These are phyloP conservation scores for Osmerus eperlanus DNA, from an alignment of 2,113 vertebrate species.

Conservation along the genomic window DNA sequence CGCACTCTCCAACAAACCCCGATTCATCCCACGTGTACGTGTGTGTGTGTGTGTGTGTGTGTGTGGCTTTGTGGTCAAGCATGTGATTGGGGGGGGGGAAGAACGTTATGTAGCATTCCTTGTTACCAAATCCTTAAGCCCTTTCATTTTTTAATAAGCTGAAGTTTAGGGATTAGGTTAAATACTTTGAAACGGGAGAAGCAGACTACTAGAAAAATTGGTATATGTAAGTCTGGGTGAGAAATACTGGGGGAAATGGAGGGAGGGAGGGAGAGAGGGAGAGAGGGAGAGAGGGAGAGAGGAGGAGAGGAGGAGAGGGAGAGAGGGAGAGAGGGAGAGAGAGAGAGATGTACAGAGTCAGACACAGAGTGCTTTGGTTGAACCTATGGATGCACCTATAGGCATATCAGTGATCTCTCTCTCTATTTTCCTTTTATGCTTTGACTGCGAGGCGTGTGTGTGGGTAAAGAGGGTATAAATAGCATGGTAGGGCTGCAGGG, in stretches of 20 bases:
- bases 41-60: background rate
- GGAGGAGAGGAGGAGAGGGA: too few relatives aligned
- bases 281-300: background rate
- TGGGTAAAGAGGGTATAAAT: constrained; percentile 14
- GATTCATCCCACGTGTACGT: background rate
- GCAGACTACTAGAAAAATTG: constrained; percentile 10
- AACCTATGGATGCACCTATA: background rate
- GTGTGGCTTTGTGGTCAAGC: background rate
- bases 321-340: background rate
- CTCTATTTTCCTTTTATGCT: background rate
- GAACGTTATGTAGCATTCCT: constrained; percentile 57
- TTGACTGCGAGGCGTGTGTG: constrained; percentile 4
- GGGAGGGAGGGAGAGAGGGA: background rate
- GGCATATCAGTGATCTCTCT: background rate
- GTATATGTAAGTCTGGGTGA: too few relatives aligned
- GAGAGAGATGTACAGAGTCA: background rate
- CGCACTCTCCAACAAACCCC: background rate
- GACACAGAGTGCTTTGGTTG: background rate
- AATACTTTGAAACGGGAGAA: constrained; percentile 62
- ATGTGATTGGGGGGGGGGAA: constrained; percentile 31
- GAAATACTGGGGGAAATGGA: background rate
- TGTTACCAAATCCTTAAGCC: constrained; percentile 63
- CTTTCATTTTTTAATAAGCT: constrained; percentile 61
- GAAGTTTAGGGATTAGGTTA: constrained; percentile 63
- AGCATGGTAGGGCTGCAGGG: constrained; percentile 1